A percentile compares a stretch with the other conserved stretches of the same genome.
Evolutionary conservation across 1,140 invertebrate species (phyloP).

Genomic region (Lanistes nyassanus): DNA sequence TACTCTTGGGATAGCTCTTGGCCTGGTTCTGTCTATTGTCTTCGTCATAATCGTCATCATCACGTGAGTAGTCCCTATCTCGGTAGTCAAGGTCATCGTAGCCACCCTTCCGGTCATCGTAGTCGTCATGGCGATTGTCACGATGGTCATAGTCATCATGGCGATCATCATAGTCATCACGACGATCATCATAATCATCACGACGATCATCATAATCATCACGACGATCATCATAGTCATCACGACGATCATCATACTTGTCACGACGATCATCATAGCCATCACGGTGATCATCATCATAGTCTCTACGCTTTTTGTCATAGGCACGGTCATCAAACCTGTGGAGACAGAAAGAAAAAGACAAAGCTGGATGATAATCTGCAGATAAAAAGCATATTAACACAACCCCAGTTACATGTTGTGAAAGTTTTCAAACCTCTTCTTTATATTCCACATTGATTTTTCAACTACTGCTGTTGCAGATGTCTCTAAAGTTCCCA

Average conservation of each 20-base stretch:
- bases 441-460: too few species aligned
- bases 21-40: too few species aligned
- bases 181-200: conserved; percentile 27
- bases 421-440: not conserved
- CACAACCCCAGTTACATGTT: not conserved
- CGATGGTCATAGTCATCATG: conserved; percentile 24
- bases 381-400: not conserved
- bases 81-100: conserved; percentile 4
- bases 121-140: conserved; percentile 17
- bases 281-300: conserved; percentile 27
- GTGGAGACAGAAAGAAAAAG: too few species aligned
- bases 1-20: too few species aligned
- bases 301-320: conserved; percentile 7
- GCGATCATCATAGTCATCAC: conserved; percentile 20
- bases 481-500: too few species aligned
- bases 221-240: conserved; percentile 32
- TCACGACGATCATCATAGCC: conserved; percentile 31
- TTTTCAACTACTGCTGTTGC: too few species aligned
- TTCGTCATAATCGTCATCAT: not conserved
- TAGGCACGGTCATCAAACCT: not conserved
- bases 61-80: not conserved
- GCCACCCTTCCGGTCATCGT: conserved; percentile 8
- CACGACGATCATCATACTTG: conserved; percentile 19
- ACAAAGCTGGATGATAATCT: not conserved
- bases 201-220: conserved; percentile 28